phyloP scores from a whole-genome alignment of 2,888 invertebrate genomes.

The Antheraea yamamai region DNA sequence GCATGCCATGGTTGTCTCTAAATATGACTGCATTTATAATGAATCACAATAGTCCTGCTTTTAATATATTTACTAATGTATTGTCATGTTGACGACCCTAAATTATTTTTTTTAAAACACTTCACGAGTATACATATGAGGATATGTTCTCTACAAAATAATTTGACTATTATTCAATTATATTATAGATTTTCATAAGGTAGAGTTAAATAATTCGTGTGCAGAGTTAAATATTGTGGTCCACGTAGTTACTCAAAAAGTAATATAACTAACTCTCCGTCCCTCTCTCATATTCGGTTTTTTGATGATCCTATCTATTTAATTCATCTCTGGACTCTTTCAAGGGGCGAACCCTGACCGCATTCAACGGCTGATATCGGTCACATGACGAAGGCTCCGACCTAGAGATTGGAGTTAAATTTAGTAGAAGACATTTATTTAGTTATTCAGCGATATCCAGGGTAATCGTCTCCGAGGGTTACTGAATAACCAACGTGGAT shows the following conservation, averaged over 20 bases:
- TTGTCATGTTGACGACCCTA: too few species aligned
- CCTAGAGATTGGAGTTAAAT: conserved; percentile 76
- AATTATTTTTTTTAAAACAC: too few species aligned
- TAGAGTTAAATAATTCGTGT: neutral
- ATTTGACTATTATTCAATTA: neutral
- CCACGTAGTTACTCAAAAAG: conserved; percentile 29
- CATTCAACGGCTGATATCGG: conserved; percentile 75
- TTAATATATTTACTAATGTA: too few species aligned
- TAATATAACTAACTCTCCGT: conserved; percentile 38
- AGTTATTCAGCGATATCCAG: conserved; percentile 64
- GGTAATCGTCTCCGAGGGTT: conserved; percentile 67
- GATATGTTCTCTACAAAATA: neutral
- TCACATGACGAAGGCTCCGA: conserved; percentile 70
- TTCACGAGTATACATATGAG: neutral
- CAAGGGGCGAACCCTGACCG: conserved; percentile 71
- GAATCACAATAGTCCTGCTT: too few species aligned
- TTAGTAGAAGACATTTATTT: conserved; percentile 81
- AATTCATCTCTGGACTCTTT: conserved; percentile 79
- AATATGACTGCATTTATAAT: too few species aligned
- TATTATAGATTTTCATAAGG: neutral
- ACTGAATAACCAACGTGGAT: conserved; percentile 54
- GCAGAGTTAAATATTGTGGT: conserved; percentile 8
- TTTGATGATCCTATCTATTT: conserved; percentile 75
- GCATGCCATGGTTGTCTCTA: too few species aligned
- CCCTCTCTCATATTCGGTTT: conserved; percentile 67